Percentiles rank a stretch among this genome's conserved stretches.
phyloP scores from a whole-genome alignment of 2,888 invertebrate species.

The Trachelus stipa region DNA sequence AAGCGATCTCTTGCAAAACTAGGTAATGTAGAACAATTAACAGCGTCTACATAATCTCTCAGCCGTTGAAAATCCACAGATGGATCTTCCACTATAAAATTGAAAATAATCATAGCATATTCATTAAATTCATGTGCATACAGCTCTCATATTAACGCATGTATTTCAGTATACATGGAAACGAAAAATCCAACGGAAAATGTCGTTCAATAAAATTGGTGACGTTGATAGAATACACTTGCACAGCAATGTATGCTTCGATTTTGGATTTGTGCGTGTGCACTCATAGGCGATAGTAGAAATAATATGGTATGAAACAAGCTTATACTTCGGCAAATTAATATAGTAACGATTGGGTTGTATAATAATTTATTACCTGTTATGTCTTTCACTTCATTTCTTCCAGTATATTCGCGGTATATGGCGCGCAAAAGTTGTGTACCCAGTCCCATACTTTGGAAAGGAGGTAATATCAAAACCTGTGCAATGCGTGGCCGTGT shows the following conservation, averaged over 20 bases:
- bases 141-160: too few relatives aligned
- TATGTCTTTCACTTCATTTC: conserved; percentile 74
- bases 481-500: conserved; percentile 93
- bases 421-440: conserved; percentile 77
- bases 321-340: neutral
- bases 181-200: too few relatives aligned
- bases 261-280: too few relatives aligned
- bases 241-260: too few relatives aligned
- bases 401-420: conserved; percentile 70
- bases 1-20: conserved; percentile 76
- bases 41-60: conserved; percentile 89
- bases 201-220: too few relatives aligned
- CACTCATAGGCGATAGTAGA: too few relatives aligned
- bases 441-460: conserved; percentile 87
- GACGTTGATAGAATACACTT: too few relatives aligned
- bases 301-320: neutral
- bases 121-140: neutral
- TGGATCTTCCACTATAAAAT: conserved; percentile 89
- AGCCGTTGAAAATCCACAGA: conserved; percentile 90
- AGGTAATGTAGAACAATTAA: conserved; percentile 78
- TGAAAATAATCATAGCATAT: neutral
- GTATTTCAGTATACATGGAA: neutral
- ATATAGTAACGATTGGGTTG: neutral
- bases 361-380: conserved; percentile 70
- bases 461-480: conserved; percentile 92